A percentile compares a stretch with the other conserved stretches of the same genome.
Evolutionary conservation across 2,888 invertebrate species (phyloP).

Genomic region (Tigriopus californicus): DNA sequence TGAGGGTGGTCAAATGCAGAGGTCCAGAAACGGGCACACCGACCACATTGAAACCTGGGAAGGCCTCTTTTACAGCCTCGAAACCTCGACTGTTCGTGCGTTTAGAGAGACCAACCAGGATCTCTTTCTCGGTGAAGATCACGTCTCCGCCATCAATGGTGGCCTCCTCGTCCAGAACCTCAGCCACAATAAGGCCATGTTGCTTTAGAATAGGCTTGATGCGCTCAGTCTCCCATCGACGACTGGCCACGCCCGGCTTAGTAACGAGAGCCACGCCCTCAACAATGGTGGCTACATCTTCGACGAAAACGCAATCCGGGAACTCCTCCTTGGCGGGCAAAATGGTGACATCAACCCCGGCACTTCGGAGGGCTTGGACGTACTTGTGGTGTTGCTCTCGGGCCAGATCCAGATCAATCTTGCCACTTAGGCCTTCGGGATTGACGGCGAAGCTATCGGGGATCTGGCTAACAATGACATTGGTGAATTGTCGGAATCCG

Average conservation of each 20-base stretch:
- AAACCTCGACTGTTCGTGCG: neutral
- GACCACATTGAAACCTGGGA: neutral
- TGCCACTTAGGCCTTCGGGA: neutral
- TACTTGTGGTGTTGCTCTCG: conserved; percentile 32
- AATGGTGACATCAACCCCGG: conserved; percentile 33
- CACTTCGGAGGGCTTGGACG: conserved; percentile 29
- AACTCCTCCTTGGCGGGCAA: conserved; percentile 32
- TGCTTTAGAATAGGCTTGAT: neutral
- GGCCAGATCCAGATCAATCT: conserved; percentile 22
- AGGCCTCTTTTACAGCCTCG: neutral
- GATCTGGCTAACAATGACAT: neutral
- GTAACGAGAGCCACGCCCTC: conserved; percentile 35
- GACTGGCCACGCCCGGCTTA: conserved; percentile 26
- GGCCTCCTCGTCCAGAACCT: conserved; percentile 14
- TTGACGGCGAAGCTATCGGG: neutral
- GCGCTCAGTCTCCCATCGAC: conserved; percentile 29
- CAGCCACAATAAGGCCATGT: conserved; percentile 18
- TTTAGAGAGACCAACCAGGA: neutral
- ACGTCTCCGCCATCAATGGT: neutral
- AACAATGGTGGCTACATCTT: conserved; percentile 34
- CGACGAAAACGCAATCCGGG: conserved; percentile 33
- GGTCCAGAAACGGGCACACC: neutral
- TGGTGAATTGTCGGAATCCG: too few species aligned
- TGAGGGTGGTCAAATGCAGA: neutral
- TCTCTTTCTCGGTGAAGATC: neutral